Base-by-base conservation (phyloP, 2,113 vertebrate genomes). In the Lophura nycthemera region DNA sequence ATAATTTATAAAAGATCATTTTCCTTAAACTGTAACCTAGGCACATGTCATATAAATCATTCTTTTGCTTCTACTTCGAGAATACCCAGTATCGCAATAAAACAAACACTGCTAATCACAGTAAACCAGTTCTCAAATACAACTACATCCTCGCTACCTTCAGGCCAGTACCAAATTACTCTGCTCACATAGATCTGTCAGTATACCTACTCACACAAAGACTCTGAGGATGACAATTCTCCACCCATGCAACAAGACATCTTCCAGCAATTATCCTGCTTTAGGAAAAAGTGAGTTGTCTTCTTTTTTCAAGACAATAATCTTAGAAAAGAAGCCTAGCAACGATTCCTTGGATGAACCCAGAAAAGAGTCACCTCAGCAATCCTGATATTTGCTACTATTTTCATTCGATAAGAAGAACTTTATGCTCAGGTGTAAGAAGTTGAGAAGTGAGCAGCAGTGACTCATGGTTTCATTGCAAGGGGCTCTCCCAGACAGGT, bases 331-430 rank as follows among this genome's bases (percentile, higher is more conserved):
- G 81, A 82, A 95, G 59, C 50, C 34, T 69, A 87, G 52, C 69
- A 74, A 96, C 84, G 94, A 95, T 64, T 73, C 48, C 92, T 67
- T 95, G 93, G 88, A 94, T 63, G 36, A 64, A 77, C 67, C 92
- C 96, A 96, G 92, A 54, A 69, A 76, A 40, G 77, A 75, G 84
- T 93, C 92, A 75, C 52, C 71, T 83, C 54, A 7, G 40, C 40
- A 73, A 95, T 86, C 64, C 73, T 54, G 43, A 84, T 75, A 57
- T 61, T 95, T 86, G 90, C 95, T 97, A 96, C 95, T 83, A 83
- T 92, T 96, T 92, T 93, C 86, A 93, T 91, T 78, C 70, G 84
- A 95, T 96, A 86, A 93, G 82, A 82, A 96, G 66, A 95, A 54
- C 72, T 17, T 79, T 65, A 80, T 42, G 8, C 36, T 42, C 18